Conservation (phyloP, 1,140 invertebrate species). For the Camponotus vicinus region DNA sequence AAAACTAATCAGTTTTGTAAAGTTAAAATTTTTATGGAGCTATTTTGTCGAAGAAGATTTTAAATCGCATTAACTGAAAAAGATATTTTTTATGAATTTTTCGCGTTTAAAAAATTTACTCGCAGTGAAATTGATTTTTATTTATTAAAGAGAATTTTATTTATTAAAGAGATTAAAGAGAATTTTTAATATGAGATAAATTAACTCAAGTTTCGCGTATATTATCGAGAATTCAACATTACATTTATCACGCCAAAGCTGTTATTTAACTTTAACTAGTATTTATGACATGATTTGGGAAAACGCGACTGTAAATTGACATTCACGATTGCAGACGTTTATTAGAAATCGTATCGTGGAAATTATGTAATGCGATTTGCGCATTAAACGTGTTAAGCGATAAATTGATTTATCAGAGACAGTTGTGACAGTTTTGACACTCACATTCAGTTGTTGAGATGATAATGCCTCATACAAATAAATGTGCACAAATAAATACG, state of each 20-base stretch:
- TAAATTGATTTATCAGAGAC: conserved; percentile 46
- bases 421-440: conserved; percentile 30
- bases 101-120: background rate
- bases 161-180: background rate
- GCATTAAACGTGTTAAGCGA: conserved; percentile 15
- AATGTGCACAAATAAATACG: background rate
- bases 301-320: conserved; percentile 22
- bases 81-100: background rate
- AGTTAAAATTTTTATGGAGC: background rate
- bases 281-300: conserved; percentile 44
- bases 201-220: background rate
- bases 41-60: background rate
- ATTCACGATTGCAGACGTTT: conserved; percentile 3
- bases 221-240: conserved; percentile 33
- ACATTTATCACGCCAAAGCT: background rate
- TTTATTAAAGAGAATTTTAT: background rate
- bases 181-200: conserved; percentile 39
- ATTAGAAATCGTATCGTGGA: conserved; percentile 44
- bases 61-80: background rate
- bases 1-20: background rate
- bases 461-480: conserved; percentile 10
- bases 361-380: conserved; percentile 34
- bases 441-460: background rate
- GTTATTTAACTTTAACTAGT: conserved; percentile 49
- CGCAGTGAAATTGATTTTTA: background rate